A percentile compares a stretch with the other conserved stretches of the same genome.
These are phyloP conservation scores for Rhingia rostrata DNA, from an alignment of 2,888 invertebrate species.

Conservation along the genomic window DNA sequence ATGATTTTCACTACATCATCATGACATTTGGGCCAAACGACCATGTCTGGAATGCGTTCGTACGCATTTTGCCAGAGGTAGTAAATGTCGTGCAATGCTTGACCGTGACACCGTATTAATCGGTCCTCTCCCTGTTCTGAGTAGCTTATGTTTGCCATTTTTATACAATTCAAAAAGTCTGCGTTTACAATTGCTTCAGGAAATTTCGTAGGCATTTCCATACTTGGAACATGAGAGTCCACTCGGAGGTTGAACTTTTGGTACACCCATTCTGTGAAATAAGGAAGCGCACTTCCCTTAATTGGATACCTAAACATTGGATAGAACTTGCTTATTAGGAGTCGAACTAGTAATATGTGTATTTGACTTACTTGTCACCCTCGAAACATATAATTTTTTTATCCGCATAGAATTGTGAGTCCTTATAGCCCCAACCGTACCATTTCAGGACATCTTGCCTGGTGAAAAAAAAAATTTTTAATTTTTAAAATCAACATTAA, in stretches of 20 bases:
- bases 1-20: constrained; percentile 93
- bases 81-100: constrained; percentile 95
- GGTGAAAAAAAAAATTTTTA: constrained; percentile 76
- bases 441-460: constrained; percentile 97
- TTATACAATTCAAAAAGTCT: constrained; percentile 86
- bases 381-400: constrained; percentile 88
- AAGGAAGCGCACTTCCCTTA: constrained; percentile 87
- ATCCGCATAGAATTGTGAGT: constrained; percentile 91
- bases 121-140: constrained; percentile 92
- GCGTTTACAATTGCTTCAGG: constrained; percentile 87
- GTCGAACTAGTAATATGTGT: not conserved
- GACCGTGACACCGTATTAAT: constrained; percentile 94
- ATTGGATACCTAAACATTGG: constrained; percentile 88
- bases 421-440: constrained; percentile 99
- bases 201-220: constrained; percentile 86
- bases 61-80: constrained; percentile 89
- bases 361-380: constrained; percentile 89
- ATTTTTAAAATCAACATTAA: not conserved
- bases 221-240: constrained; percentile 81
- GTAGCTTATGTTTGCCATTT: constrained; percentile 84
- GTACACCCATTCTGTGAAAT: constrained; percentile 91
- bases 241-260: constrained; percentile 88
- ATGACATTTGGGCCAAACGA: constrained; percentile 95
- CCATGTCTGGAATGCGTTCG: constrained; percentile 94
- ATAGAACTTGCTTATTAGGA: not conserved